Conservation (phyloP, 2,888 invertebrate species). For the Drosophila leonis region DNA sequence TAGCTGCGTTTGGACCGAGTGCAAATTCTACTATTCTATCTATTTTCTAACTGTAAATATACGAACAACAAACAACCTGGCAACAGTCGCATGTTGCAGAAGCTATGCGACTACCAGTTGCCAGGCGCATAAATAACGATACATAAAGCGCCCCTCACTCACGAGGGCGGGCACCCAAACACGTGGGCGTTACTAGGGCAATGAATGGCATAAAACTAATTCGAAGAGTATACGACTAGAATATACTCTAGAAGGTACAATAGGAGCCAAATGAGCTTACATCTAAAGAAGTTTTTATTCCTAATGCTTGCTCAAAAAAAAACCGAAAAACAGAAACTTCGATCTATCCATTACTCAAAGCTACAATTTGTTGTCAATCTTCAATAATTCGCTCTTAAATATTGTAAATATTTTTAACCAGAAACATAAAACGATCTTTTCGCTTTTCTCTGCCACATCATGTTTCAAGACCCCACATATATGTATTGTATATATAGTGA, state of each 20-base stretch:
- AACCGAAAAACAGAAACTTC: too few relatives aligned
- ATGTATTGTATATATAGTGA: background rate
- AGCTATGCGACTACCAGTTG: slow-evolving; percentile 53
- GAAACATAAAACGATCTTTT: too few relatives aligned
- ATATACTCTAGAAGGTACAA: background rate
- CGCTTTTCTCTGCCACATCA: background rate
- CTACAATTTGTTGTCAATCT: too few relatives aligned
- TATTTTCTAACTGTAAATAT: slow-evolving; percentile 63
- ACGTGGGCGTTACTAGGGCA: slow-evolving; percentile 74
- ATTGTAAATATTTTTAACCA: too few relatives aligned
- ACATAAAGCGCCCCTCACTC: slow-evolving; percentile 32
- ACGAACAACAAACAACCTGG: slow-evolving; percentile 40
- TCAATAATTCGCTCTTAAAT: too few relatives aligned
- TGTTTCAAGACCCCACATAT: background rate
- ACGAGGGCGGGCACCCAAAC: slow-evolving; percentile 29
- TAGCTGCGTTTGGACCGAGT: slow-evolving; percentile 15
- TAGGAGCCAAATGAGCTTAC: background rate
- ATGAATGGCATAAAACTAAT: slow-evolving; percentile 15
- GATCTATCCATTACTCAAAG: too few relatives aligned
- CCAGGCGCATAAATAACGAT: slow-evolving; percentile 74
- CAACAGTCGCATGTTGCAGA: slow-evolving; percentile 48
- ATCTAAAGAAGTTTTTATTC: too few relatives aligned
- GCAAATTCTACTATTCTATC: slow-evolving; percentile 41
- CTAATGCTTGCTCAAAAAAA: too few relatives aligned
- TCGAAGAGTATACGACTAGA: background rate